A percentile compares a stretch with the other conserved stretches of the same genome.
Evolutionary conservation across 2,797 vertebrate genomes (phyloP).

Genomic region (Fringilla coelebs): DNA sequence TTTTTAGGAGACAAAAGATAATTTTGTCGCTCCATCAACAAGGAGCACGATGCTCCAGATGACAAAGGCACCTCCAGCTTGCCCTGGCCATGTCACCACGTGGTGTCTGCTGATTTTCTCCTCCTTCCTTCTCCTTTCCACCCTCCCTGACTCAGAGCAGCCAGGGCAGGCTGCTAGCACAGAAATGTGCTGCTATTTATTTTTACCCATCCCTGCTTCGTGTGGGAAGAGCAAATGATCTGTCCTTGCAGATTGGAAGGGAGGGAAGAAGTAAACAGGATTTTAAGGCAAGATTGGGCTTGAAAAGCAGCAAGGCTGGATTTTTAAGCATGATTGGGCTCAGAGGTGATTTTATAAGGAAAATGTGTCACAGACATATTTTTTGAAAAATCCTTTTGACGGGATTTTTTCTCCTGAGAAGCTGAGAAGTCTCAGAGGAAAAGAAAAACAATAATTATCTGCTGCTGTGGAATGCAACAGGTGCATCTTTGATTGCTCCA

Average conservation of each 20-base stretch:
- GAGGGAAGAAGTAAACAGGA: not conserved
- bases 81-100: rapidly evolving
- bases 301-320: not conserved
- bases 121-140: not conserved
- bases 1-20: too few species aligned
- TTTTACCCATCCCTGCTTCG: not conserved
- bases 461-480: too few species aligned
- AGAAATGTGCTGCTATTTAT: not conserved
- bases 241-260: not conserved
- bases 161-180: not conserved
- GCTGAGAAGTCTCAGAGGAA: too few species aligned
- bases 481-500: too few species aligned
- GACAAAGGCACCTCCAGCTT: not conserved
- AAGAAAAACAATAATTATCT: too few species aligned
- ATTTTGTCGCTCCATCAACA: too few species aligned
- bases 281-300: not conserved
- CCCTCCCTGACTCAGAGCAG: not conserved
- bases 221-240: not conserved
- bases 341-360: not conserved
- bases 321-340: not conserved
- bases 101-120: rapidly evolving
- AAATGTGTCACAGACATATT: not conserved
- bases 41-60: too few species aligned
- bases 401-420: too few species aligned
- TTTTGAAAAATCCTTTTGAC: too few species aligned